phyloP scores from a whole-genome alignment of 1,140 invertebrate species.

The Drosophila ficusphila region DNA sequence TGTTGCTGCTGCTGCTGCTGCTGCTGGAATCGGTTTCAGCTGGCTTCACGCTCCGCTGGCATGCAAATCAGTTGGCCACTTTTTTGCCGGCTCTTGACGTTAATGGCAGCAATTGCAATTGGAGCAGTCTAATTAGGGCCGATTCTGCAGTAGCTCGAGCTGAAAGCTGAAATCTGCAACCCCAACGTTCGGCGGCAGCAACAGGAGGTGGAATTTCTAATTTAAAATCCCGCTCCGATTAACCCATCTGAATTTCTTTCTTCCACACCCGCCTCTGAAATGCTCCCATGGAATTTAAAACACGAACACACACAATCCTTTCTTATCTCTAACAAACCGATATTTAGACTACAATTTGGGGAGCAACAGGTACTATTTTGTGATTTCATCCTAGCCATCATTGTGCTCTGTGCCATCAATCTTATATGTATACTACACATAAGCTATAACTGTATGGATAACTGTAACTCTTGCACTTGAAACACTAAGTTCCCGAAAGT shows the following conservation, averaged over 20 bases:
- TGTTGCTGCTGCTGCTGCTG: constrained; percentile 36
- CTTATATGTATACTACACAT: constrained; percentile 87
- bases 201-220: constrained; percentile 23
- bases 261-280: constrained; percentile 22
- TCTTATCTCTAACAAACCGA: constrained; percentile 43
- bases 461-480: constrained; percentile 71
- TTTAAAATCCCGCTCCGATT: constrained; percentile 21
- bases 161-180: constrained; percentile 24
- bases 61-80: constrained; percentile 76
- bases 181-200: constrained; percentile 18
- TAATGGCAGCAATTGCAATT: constrained; percentile 76
- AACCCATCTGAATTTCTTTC: constrained; percentile 44
- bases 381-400: constrained; percentile 88
- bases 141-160: constrained; percentile 57
- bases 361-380: constrained; percentile 88
- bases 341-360: constrained; percentile 88
- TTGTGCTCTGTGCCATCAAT: constrained; percentile 88
- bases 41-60: constrained; percentile 66
- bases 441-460: constrained; percentile 80
- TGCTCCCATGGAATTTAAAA: constrained; percentile 27
- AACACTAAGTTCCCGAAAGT: constrained; percentile 11
- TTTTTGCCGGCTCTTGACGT: constrained; percentile 68
- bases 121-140: constrained; percentile 62
- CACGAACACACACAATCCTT: constrained; percentile 33
- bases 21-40: constrained; percentile 52